Evolutionary conservation across 2,888 invertebrate genomes (phyloP).

Genomic region (Ophioninae sp.): DNA sequence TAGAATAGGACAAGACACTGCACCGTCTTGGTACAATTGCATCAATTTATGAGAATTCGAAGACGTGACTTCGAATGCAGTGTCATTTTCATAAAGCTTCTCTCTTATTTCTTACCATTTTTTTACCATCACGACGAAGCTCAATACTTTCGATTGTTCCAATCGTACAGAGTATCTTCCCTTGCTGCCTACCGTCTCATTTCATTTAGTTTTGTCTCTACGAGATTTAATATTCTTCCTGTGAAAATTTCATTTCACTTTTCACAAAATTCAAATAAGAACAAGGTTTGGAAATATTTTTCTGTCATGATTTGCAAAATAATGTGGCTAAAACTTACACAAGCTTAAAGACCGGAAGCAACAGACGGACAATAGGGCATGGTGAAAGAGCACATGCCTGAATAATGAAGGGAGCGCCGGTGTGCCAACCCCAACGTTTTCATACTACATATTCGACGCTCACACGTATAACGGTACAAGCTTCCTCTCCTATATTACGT

Average conservation of each 20-base stretch:
- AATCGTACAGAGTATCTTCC: too few species aligned
- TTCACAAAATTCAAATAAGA: not conserved
- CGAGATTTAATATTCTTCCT: too few species aligned
- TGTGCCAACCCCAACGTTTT: conserved; percentile 49
- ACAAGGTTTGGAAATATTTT: not conserved
- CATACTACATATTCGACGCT: conserved; percentile 17
- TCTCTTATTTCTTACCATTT: too few species aligned
- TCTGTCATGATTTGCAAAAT: not conserved
- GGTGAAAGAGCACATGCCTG: conserved; percentile 63
- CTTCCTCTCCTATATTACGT: conserved; percentile 72
- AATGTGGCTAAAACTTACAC: not conserved
- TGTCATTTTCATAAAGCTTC: too few species aligned
- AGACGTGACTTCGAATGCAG: too few species aligned
- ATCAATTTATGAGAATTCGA: too few species aligned
- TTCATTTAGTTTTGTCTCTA: too few species aligned
- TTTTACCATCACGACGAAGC: too few species aligned
- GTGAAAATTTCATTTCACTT: not conserved
- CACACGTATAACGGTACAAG: conserved; percentile 30
- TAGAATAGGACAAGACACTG: too few species aligned
- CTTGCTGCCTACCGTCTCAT: too few species aligned
- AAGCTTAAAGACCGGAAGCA: conserved; percentile 6
- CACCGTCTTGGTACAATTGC: too few species aligned
- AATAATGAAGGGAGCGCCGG: conserved; percentile 52
- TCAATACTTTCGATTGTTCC: too few species aligned
- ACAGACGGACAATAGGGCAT: conserved; percentile 56